Percentiles rank a stretch among this genome's conserved stretches.
These are phyloP conservation scores for Synaphobranchus kaupii DNA, from an alignment of 2,797 vertebrate genomes.

Conservation along the genomic window DNA sequence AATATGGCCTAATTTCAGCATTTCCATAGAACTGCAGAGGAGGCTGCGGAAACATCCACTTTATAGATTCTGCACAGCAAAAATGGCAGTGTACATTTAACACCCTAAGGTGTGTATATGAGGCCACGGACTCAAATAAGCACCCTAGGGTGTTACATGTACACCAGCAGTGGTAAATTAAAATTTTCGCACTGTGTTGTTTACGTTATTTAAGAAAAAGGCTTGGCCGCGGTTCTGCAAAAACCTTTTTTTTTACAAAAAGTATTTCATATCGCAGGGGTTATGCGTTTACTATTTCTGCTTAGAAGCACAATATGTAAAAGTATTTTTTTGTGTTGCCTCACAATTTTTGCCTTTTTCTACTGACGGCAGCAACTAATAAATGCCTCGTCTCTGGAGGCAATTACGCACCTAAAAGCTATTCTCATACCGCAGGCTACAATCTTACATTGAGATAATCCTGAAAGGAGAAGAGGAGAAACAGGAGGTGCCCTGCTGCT, in stretches of 20 bases:
- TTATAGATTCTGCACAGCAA: not conserved
- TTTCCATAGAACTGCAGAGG: not conserved
- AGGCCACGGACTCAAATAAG: no score
- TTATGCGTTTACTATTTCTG: not conserved
- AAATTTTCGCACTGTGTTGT: not conserved
- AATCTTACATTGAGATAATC: not conserved
- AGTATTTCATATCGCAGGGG: not conserved
- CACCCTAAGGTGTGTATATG: no score
- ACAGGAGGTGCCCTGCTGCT: not conserved
- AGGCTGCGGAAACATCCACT: not conserved
- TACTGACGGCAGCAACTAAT: not conserved
- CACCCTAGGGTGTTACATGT: no score
- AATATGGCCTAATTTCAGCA: conserved; percentile 9
- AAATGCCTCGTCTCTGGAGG: not conserved
- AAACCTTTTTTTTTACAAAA: not conserved
- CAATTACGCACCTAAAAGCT: not conserved
- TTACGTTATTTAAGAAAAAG: not conserved
- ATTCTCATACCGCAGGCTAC: not conserved
- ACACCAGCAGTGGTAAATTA: no score
- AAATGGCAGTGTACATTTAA: no score
- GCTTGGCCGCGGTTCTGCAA: not conserved
- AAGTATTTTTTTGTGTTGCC: not conserved
- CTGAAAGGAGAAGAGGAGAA: not conserved
- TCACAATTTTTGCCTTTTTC: not conserved
- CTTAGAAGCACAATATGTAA: not conserved